Base-by-base conservation (phyloP, 2,888 invertebrate genomes). In the Netelia melanura region DNA sequence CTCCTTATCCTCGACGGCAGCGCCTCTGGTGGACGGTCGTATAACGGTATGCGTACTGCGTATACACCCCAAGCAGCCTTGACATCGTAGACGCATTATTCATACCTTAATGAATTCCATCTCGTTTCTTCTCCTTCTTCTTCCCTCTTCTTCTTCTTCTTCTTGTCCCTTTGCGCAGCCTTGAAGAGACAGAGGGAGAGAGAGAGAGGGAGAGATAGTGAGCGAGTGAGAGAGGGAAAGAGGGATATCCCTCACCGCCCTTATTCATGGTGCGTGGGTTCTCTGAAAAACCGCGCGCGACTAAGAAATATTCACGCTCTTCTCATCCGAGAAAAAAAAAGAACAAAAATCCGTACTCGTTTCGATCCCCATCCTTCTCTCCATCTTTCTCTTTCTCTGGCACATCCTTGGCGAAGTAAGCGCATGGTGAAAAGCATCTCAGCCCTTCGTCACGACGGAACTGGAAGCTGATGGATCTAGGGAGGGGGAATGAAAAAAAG, bases 31-130 rank as follows among this genome's bases (percentile, higher is more conserved):
- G 64, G 68, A 58, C 64, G 61, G 62, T 44, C 52, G 21, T 23
- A 65, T 44, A 70, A 70, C 76, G 78, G 79, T 82, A 80, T 79
- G 82, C 80, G 68, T 78, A 71, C 70, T 85, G 82, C 82, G 70
- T 72, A 78, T 71, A 64, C 75, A 67, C 54, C 43, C 56, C 25
- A 23, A 88, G 89, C 91, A 92, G 91, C 92, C 92, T 92, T 92
- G 92, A 92, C 92, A 92, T 92, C 92, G 92, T 92, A 92, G 92
- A 92, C 92, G 92, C 92, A 91, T 92, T 93, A 93, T 92, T 93
- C 93, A 92, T 93, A 93, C 91, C 92, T 91, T 93, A 92, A 92
- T 92, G 92, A 93, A 93, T 92, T 93, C 92, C 90, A 91, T 90
- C 90, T 89, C 87, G 88, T 88, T 84, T 62, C 72, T 77, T 76